Percentiles rank a stretch among this genome's conserved stretches.
Evolutionary conservation across 2,888 invertebrate species (phyloP).

Genomic region (Crepidodera aurea): DNA sequence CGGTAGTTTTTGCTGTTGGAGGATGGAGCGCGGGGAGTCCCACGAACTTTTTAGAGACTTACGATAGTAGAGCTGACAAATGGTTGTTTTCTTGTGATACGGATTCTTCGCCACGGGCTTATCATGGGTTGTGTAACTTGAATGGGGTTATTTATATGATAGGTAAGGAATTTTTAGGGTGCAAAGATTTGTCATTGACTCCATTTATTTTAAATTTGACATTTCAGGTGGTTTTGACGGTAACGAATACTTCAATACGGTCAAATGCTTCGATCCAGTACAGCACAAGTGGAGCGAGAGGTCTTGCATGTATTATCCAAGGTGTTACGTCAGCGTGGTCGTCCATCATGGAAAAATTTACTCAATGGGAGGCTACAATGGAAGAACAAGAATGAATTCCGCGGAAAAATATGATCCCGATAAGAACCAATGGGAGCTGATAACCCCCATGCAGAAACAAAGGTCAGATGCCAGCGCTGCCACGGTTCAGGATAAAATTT

Average conservation of each 20-base stretch:
- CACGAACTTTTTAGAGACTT: slow-evolving; percentile 80
- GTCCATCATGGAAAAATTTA: slow-evolving; percentile 76
- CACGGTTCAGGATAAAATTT: slow-evolving; percentile 68
- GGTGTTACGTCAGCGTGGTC: slow-evolving; percentile 80
- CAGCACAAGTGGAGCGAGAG: slow-evolving; percentile 78
- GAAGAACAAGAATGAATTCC: slow-evolving; percentile 76
- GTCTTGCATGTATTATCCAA: slow-evolving; percentile 80
- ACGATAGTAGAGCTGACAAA: slow-evolving; percentile 78
- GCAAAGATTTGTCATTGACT: too few relatives aligned
- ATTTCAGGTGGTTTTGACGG: slow-evolving; percentile 77
- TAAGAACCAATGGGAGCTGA: slow-evolving; percentile 80
- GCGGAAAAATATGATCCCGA: slow-evolving; percentile 82
- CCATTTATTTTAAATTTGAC: too few relatives aligned
- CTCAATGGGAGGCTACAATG: slow-evolving; percentile 86
- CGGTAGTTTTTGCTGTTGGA: slow-evolving; percentile 82
- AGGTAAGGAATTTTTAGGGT: slow-evolving; percentile 60
- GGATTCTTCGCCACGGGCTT: slow-evolving; percentile 75
- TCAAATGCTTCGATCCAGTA: slow-evolving; percentile 82
- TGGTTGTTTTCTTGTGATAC: slow-evolving; percentile 78
- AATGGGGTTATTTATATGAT: slow-evolving; percentile 79
- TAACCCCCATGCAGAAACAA: slow-evolving; percentile 77
- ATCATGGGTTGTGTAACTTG: slow-evolving; percentile 79
- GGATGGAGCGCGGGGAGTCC: slow-evolving; percentile 89
- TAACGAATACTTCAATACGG: slow-evolving; percentile 77
- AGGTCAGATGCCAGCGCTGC: slow-evolving; percentile 83